A percentile compares a stretch with the other conserved stretches of the same genome.
Conservation (phyloP, 92 coral and sea anemone species). For the Paramuricea clavata region DNA sequence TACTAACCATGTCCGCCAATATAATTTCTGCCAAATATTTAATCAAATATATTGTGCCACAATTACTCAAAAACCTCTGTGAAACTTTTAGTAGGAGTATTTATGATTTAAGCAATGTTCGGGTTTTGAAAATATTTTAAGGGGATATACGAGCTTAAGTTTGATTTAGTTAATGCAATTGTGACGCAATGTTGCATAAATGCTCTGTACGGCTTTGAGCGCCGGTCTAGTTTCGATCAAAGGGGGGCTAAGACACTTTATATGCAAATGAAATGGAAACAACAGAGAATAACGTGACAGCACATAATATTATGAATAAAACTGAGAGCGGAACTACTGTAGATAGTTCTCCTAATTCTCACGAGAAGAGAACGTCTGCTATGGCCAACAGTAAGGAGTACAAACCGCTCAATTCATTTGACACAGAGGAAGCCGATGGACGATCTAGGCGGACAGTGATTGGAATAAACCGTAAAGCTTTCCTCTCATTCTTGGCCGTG, state of each 20-base stretch:
- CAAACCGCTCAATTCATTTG: neutral
- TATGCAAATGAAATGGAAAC: slow-evolving; percentile 8
- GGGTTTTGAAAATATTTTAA: neutral
- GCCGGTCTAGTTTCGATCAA: neutral
- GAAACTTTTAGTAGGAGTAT: neutral
- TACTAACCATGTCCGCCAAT: neutral
- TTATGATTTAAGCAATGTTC: neutral
- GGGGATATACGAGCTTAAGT: neutral
- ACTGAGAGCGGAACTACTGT: slow-evolving; percentile 23
- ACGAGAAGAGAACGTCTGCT: slow-evolving; percentile 10
- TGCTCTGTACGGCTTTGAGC: neutral
- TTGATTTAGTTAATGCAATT: neutral
- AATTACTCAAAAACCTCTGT: neutral
- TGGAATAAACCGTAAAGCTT: slow-evolving; percentile 70
- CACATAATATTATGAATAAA: neutral
- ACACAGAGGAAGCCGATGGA: slow-evolving; percentile 2
- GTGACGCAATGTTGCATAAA: slow-evolving; percentile 8
- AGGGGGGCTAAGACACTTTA: neutral
- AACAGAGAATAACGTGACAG: neutral
- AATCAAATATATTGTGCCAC: neutral
- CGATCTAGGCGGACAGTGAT: neutral
- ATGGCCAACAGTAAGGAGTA: neutral
- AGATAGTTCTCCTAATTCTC: slow-evolving; percentile 41
- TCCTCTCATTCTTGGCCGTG: slow-evolving; percentile 72
- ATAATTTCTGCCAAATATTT: neutral